These are phyloP conservation scores for Enteromius unitaeniatus DNA, from an alignment of 2,797 vertebrate genomes.

Conservation along the genomic window DNA sequence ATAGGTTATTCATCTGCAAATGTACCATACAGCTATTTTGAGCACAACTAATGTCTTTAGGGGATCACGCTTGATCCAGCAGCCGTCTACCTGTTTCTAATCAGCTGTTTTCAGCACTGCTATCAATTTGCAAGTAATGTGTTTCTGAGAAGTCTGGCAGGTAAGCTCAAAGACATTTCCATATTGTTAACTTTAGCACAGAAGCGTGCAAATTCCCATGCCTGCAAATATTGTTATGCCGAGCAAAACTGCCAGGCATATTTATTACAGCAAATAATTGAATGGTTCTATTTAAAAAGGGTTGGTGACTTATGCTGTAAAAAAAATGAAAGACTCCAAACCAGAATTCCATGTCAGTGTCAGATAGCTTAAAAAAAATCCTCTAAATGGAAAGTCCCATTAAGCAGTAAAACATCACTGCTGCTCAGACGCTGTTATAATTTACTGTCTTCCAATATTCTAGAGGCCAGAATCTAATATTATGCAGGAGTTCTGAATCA, in stretches of 20 bases:
- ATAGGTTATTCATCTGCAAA: conserved; percentile 48
- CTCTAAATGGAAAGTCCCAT: conserved; percentile 28
- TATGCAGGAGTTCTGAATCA: conserved; percentile 6
- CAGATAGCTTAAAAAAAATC: conserved; percentile 10
- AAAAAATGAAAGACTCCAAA: conserved; percentile 32
- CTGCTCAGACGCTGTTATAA: conserved; percentile 29
- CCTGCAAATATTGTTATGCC: conserved; percentile 44
- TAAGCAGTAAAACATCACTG: conserved; percentile 21
- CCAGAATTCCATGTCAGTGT: conserved; percentile 37
- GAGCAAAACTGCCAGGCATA: conserved; percentile 40
- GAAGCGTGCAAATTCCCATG: conserved; percentile 48
- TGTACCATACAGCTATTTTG: conserved; percentile 43
- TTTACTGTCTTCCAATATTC: conserved; percentile 10
- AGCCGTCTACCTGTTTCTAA: conserved; percentile 45
- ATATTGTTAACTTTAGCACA: conserved; percentile 47
- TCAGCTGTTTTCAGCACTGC: conserved; percentile 50
- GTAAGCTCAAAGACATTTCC: conserved; percentile 50
- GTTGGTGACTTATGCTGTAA: conserved; percentile 43
- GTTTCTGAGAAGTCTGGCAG: conserved; percentile 45
- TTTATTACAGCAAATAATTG: conserved; percentile 49
- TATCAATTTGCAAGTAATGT: conserved; percentile 48
- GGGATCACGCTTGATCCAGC: conserved; percentile 36
- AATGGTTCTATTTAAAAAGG: conserved; percentile 42
- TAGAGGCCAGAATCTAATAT: conserved; percentile 11
- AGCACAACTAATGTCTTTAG: conserved; percentile 47